These are phyloP conservation scores for Conistra vaccinii DNA, from an alignment of 2,888 invertebrate species.

Conservation along the genomic window DNA sequence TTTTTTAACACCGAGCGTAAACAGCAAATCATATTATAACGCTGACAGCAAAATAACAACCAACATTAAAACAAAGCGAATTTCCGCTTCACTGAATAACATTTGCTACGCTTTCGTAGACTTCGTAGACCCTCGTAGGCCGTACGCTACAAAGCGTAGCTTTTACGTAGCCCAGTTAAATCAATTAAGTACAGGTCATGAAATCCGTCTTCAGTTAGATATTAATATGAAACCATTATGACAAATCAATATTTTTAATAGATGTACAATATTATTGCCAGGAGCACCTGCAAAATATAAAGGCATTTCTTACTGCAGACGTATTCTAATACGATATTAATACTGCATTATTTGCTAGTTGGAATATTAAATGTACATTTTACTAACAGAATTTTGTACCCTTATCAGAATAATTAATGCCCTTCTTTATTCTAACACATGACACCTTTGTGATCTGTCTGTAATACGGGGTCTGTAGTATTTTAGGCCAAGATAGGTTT, in stretches of 20 bases:
- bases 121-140: conserved; percentile 37
- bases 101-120: conserved; percentile 47
- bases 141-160: conserved; percentile 43
- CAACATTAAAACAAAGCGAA: background rate
- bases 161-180: background rate
- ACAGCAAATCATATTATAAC: background rate
- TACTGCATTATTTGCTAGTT: background rate
- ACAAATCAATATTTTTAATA: background rate
- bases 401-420: background rate
- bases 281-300: background rate
- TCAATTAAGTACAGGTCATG: conserved; percentile 7
- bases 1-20: background rate
- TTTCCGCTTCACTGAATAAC: background rate
- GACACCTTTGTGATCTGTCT: too few species aligned
- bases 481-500: background rate
- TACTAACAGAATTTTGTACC: background rate
- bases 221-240: background rate
- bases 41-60: background rate
- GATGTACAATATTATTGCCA: background rate
- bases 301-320: background rate
- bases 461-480: too few species aligned
- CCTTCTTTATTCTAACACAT: background rate
- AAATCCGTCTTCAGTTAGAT: background rate
- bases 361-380: background rate
- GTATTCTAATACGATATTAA: background rate